Evolutionary conservation across 1,140 invertebrate species (phyloP), one percentile per base, ranked within the genome.

Genomic region (Bombus vancouverensis): DNA sequence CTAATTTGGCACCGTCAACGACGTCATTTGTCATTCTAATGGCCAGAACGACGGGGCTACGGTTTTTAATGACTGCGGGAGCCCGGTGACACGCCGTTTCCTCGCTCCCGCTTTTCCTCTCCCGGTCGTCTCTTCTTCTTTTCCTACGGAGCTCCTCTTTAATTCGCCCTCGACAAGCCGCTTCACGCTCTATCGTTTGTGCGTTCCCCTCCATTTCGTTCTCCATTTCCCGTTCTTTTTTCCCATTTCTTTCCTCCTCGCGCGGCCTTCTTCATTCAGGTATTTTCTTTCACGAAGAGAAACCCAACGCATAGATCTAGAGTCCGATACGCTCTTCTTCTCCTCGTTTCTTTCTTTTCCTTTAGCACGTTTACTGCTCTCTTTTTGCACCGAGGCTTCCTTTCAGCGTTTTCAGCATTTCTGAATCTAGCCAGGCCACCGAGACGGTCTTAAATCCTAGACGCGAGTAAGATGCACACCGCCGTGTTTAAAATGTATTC

Each of bases 1-100:
- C 93, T 95, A 94, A 94, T 95, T 95, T 95, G 92, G 93, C 93
- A 93, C 90, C 92, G 93, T 95, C 94, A 94, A 93, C 93, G 92
- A 92, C 88, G 89, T 91, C 92, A 93, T 94, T 93, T 94, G 93
- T 95, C 94, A 95, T 93, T 94, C 93, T 94, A 94, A 94, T 94
- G 90, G 92, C 91, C 91, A 92, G 89, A 93, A 93, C 92, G 92
- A 92, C 92, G 86, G 18, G 79, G 76, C 81, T 77, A 84, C 85
- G 90, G 91, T 92, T 93, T 94, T 94, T 94, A 94, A 95, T 93
- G 93, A 93, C 91, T 92, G 81, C 44, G 39, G 8, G 0, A 65
- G 47, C 79, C 72, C 83, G 89, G 42, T 70, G 59, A 74, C 83
- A 74, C 37, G 72, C 66, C 86, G 59, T 72, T 72, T 15, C 76